Evolutionary conservation across 2,888 invertebrate species (phyloP), one percentile per base, ranked within the genome.

Genomic region (Leptopilina syphax): DNA sequence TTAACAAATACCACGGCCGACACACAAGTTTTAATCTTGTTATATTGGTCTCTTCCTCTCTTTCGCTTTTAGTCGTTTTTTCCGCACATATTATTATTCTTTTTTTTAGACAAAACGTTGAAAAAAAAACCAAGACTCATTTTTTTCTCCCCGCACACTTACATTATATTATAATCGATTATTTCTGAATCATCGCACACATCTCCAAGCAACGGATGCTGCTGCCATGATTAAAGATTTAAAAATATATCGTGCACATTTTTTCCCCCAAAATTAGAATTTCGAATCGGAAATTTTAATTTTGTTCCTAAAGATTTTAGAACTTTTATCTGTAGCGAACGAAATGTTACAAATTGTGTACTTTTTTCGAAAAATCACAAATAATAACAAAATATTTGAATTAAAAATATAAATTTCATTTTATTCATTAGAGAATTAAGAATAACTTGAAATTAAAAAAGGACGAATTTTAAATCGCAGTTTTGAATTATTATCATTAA

Each of bases 11-110:
- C 73, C 57, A 57, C 63, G 24, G 24, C 13, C 57, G 10, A 73
- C 73, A n/a, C 41, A 57, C 57, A 60, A 44, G 24, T 57, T 73
- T 73, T 73, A 73, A 73, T 57, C 57, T 73, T 57, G 73, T 73
- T 73, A 18, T 73, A 18, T 73, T 57, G 54, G 73, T 57, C 57
- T 73, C 73, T 70, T 73, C 57, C 73, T 54, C 73, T 73, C 73
- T 50, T 50, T 8, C 50, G 7, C 47, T 47, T 34, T 13, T 57
- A 34, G 5, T n/a, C 57, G 57, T 73, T 73, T 73, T 73, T 44
- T 44, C 5, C 5, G 1, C 8, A 34, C 57, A 73, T 50, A 50
- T 50, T 50, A 50, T 50, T 47, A 34, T 34, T 34, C 60, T 73
- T 57, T 8, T 57, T 34, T 57, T n/a, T 34, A 73, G 57, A 73